These are phyloP conservation scores for Lepus townsendii DNA, from an alignment of 2,797 vertebrate genomes.

Conservation along the genomic window DNA sequence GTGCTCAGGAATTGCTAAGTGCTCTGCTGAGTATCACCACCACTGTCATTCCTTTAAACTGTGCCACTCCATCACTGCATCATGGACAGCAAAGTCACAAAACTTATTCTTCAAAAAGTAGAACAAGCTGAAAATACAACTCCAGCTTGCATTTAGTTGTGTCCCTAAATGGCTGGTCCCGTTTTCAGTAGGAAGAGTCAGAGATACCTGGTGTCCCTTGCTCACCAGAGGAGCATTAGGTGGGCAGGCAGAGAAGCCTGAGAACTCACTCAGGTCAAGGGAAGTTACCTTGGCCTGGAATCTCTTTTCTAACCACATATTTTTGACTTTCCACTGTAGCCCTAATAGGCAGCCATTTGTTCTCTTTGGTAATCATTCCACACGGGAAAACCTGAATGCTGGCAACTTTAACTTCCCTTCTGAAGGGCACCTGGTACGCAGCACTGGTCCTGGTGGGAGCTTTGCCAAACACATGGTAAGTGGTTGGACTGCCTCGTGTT, in stretches of 20 bases:
- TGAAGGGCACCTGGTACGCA: conserved; percentile 96
- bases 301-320: conserved; percentile 48
- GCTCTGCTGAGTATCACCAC: background rate
- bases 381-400: conserved; percentile 93
- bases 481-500: background rate
- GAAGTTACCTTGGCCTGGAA: background rate
- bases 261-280: background rate
- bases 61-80: conserved; percentile 18
- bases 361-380: conserved; percentile 96
- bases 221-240: background rate
- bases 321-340: conserved; percentile 85
- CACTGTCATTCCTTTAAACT: conserved; percentile 12
- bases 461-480: conserved; percentile 96
- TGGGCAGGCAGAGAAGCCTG: background rate
- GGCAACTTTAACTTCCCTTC: conserved; percentile 97
- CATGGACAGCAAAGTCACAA: background rate
- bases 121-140: conserved; percentile 22
- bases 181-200: background rate
- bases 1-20: background rate
- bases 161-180: background rate
- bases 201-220: background rate
- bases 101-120: conserved; percentile 43
- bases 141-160: background rate
- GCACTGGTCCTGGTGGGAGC: conserved; percentile 92
- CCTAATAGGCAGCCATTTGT: conserved; percentile 95